A percentile compares a stretch with the other conserved stretches of the same genome.
Conservation (phyloP, 2,888 invertebrate species). For the Diaperis boleti region DNA sequence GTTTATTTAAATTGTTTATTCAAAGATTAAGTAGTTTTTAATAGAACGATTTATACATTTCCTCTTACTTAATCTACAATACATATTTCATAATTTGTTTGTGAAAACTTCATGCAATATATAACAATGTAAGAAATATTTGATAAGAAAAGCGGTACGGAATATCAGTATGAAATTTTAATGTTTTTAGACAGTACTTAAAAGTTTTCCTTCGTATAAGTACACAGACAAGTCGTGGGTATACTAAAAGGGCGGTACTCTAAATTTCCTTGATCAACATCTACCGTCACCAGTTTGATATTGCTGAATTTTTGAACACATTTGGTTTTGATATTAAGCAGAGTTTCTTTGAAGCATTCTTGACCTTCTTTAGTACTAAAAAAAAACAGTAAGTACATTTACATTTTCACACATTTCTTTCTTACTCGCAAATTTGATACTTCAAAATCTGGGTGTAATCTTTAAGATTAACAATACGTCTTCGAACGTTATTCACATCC, state of each 20-base stretch:
- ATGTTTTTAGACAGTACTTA: no score
- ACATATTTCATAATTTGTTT: no score
- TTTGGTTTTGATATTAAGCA: not conserved
- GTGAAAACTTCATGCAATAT: no score
- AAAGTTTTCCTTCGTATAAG: no score
- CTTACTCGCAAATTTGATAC: conserved; percentile 5
- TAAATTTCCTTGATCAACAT: not conserved
- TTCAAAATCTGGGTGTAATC: conserved; percentile 4
- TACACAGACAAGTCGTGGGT: conserved; percentile 20
- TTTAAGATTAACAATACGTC: conserved; percentile 13
- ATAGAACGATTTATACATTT: no score
- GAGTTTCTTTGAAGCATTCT: not conserved
- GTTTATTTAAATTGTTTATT: no score
- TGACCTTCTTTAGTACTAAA: not conserved
- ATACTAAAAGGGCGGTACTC: conserved; percentile 9
- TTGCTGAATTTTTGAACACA: conserved; percentile 12
- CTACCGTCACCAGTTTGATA: conserved; percentile 16
- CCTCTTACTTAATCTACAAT: no score
- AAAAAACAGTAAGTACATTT: no score
- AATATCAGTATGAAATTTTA: no score
- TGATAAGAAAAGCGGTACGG: no score
- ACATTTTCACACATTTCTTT: not conserved
- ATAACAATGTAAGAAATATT: no score
- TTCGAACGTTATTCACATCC: not conserved
- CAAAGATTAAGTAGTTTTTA: no score